Base-by-base conservation (phyloP, 1,140 invertebrate genomes). In the Oreohelix idahoensis region DNA sequence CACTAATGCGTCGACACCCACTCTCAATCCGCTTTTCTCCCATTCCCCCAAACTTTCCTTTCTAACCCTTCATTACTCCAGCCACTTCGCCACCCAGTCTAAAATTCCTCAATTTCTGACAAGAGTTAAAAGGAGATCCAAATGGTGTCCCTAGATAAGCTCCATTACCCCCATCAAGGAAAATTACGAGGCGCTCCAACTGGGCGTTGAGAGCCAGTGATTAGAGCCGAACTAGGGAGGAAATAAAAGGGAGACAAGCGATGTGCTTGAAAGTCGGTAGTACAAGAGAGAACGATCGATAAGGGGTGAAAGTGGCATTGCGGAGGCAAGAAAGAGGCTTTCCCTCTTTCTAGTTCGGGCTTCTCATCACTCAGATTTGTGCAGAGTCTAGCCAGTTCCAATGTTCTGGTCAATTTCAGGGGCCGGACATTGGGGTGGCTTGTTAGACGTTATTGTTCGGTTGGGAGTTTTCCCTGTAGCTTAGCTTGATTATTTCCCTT, bases 161-260 rank as follows among this genome's bases (percentile, higher is more conserved):
- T 26, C 42, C 38, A 45, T 45, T 73, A 42, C 1, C 42, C 36
- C 2, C n/a, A 32, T 69, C 38, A 35, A 49, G 79, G 39, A 35
- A 26, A 42, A 17, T 26, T 23, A 49, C 66, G 32, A 32, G n/a
- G n/a, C 20, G 45, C 8, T n/a, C 51, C 17, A 35, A 69, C 53
- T 8, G 36, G 35, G 51, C 77, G 75, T n/a, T n/a, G 63, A 38
- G 82, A 78, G 49, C 53, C 39, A 35, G n/a, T 66, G 58, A 70
- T 39, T 36, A 51, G 36, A 23, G 36, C 15, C 51, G 36, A 45
- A 29, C 45, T 17, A 58, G 38, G 51, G 69, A 51, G 36, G 45
- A 53, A 51, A 17, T 32, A 39, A 39, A 73, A 0, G n/a, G 36
- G 32, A 63, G 53, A n/a, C 69, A 51, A 5, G 39, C 26, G 45